phyloP scores from a whole-genome alignment of 2,797 vertebrate species.

The Muscicapa comitata region DNA sequence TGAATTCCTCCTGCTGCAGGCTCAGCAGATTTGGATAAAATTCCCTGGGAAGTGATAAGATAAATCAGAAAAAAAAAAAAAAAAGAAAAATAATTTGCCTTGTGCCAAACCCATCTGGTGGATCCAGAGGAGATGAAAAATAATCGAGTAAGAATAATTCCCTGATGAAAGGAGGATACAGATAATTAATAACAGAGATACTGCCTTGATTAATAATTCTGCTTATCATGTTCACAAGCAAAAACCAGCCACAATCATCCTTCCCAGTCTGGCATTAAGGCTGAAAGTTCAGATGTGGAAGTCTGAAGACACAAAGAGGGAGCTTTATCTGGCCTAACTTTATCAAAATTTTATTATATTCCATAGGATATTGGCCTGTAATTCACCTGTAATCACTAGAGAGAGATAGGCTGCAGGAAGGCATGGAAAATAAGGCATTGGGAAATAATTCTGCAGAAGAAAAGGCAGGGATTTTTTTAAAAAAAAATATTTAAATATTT shows the following conservation, averaged over 20 bases:
- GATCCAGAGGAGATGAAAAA: neutral
- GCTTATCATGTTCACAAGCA: neutral
- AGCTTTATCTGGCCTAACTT: neutral
- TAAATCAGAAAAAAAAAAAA: neutral
- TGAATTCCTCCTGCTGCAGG: neutral
- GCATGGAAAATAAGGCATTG: accelerated
- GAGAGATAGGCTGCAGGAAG: neutral
- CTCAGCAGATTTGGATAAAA: neutral
- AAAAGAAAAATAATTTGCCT: neutral
- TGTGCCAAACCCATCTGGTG: neutral
- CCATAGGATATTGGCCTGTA: neutral
- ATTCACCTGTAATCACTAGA: neutral
- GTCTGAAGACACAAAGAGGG: neutral
- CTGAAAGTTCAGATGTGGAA: neutral
- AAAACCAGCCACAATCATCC: neutral
- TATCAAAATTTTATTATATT: neutral
- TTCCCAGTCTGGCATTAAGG: neutral
- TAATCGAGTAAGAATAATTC: neutral
- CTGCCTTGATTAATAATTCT: neutral
- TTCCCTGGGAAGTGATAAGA: neutral
- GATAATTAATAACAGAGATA: neutral
- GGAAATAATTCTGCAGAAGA: neutral
- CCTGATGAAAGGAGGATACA: neutral
- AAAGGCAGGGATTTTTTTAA: neutral
- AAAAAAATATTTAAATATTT: neutral